Base-by-base conservation (phyloP, 2,797 vertebrate genomes). In the Alectoris magna region DNA sequence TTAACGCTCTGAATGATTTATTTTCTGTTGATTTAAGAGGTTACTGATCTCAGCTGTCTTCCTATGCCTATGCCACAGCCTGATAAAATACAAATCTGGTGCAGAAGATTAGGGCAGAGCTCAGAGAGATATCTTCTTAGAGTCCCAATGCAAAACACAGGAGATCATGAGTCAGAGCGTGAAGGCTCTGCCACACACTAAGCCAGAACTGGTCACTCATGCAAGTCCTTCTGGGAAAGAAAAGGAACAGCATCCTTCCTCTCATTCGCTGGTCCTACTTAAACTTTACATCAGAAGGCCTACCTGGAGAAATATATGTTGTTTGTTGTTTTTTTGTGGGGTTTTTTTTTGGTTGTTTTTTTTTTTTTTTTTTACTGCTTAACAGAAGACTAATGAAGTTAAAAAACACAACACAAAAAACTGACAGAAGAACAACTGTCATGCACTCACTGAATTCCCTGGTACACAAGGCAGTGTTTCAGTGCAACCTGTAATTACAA, bases 81-180 rank as follows among this genome's bases (percentile, higher is more conserved):
- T 74, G 90, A 77, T 31, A 76, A 88, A 90, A 84, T 24, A 88
- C 84, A 88, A 91, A 75, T 31, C 56, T 29, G 4, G 14, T 91
- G 69, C 44, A 72, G 72, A 79, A 89, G 68, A 83, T 71, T 41
- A 62, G 44, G 69, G 80, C 29, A 80, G 81, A 87, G 69, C 87
- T 85, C 76, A 58, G 49, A 46, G 58, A 94, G 41, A 84, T 51
- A 92, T 77, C 53, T 89, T 71, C 81, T 95, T 87, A 89, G 46
- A 51, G n/a, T 46, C 58, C 58, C 55, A 78, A 41, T 56, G 83
- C 53, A 91, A 91, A 92, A 89, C 58, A 70, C 34, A 69, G 66
- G 48, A 92, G 84, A 87, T 92, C 48, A 51, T 66, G 84, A 96
- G 58, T 93, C 81, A 87, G 77, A 90, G 72, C 48, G 58, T 68